These are phyloP conservation scores for Philonicus albiceps DNA, from an alignment of 2,888 invertebrate genomes.

Conservation along the genomic window DNA sequence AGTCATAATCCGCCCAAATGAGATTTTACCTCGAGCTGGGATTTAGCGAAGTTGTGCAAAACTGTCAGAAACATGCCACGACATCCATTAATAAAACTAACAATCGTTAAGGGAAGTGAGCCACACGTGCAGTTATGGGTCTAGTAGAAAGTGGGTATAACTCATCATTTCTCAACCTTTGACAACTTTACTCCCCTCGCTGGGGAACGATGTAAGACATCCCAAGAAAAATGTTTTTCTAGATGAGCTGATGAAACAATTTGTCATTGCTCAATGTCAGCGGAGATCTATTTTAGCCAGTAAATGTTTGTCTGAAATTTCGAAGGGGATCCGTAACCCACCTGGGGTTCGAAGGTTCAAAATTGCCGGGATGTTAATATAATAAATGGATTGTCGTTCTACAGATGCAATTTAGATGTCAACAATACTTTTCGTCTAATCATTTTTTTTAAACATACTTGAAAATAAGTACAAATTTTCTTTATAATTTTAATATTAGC, in stretches of 20 bases:
- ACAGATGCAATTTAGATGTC: background rate
- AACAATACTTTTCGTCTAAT: background rate
- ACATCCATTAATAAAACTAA: background rate
- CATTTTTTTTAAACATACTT: background rate
- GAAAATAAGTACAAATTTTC: no score
- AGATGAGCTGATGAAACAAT: conserved; percentile 43
- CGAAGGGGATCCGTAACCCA: background rate
- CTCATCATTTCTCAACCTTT: conserved; percentile 33
- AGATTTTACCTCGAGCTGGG: background rate
- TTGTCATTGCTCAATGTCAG: conserved; percentile 46
- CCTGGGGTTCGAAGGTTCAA: conserved; percentile 1
- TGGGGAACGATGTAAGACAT: background rate
- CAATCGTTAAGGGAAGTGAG: background rate
- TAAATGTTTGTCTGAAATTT: background rate
- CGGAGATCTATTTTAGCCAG: conserved; percentile 19
- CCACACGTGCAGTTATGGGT: background rate
- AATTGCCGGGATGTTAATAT: conserved; percentile 2
- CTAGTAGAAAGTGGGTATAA: background rate
- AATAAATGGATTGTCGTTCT: conserved; percentile 33
- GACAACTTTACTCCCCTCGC: conserved; percentile 12
- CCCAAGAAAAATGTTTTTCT: conserved; percentile 40
- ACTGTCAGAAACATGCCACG: background rate
- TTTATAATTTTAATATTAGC: no score
- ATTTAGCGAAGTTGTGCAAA: background rate
- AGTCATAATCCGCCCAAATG: background rate